phyloP scores from a whole-genome alignment of 2,113 vertebrate genomes.

The Sphaerodactylus townsendi region DNA sequence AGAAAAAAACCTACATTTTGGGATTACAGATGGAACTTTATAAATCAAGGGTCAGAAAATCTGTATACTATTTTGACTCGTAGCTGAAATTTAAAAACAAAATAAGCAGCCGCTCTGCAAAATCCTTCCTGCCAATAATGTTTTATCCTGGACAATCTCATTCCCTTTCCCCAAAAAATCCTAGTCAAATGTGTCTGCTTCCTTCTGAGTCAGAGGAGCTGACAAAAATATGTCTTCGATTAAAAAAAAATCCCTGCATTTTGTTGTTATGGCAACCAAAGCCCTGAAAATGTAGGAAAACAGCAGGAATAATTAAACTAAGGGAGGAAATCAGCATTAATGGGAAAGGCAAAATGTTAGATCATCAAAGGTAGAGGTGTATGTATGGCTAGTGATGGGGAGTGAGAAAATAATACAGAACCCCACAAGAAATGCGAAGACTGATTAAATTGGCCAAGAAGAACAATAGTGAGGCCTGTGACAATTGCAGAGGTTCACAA shows the following conservation, averaged over 20 bases:
- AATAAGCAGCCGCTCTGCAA: not conserved
- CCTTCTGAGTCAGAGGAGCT: slow-evolving; percentile 23
- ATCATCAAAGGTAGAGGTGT: not conserved
- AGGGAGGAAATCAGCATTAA: slow-evolving; percentile 47
- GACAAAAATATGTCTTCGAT: slow-evolving; percentile 15
- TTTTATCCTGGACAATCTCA: not conserved
- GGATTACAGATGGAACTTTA: not conserved
- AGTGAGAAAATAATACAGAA: not conserved
- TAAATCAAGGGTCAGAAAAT: not conserved
- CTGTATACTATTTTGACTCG: not conserved
- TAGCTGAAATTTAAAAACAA: not conserved
- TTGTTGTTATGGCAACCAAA: slow-evolving; percentile 54
- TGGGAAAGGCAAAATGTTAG: slow-evolving; percentile 27
- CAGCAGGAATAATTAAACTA: slow-evolving; percentile 58
- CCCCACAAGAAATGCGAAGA: not conserved
- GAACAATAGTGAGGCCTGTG: not conserved
- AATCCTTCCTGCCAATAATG: not conserved
- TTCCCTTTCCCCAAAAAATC: not conserved
- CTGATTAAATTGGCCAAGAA: not conserved
- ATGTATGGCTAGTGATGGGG: not conserved
- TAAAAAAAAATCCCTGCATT: slow-evolving; percentile 41
- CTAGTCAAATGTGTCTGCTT: slow-evolving; percentile 7
- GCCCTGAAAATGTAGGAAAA: slow-evolving; percentile 48
- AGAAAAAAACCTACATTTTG: no score
- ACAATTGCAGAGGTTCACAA: not conserved